A percentile compares a stretch with the other conserved stretches of the same genome.
Evolutionary conservation across 2,888 invertebrate genomes (phyloP).

Genomic region (Molorchus minor): DNA sequence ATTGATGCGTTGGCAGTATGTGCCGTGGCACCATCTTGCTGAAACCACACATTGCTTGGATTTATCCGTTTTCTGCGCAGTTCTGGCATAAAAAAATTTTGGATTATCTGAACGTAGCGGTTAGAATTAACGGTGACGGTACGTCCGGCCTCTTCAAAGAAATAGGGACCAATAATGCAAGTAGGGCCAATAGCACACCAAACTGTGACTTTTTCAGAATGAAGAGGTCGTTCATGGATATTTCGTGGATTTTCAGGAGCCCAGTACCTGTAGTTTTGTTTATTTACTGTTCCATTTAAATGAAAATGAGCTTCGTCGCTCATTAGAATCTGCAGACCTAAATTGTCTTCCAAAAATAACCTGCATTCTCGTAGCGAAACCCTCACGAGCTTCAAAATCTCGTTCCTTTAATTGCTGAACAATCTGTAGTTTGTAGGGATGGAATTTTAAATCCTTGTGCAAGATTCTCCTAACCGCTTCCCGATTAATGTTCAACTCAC

Average conservation of each 20-base stretch:
- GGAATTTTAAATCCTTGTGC: no score
- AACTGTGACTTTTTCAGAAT: conserved; percentile 6
- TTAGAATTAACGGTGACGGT: not conserved
- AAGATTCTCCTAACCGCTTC: conserved; percentile 8
- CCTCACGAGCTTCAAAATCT: no score
- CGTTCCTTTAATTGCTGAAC: no score
- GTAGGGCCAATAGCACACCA: conserved; percentile 22
- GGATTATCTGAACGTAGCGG: not conserved
- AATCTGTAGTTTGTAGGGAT: conserved; percentile 7
- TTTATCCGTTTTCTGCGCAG: not conserved
- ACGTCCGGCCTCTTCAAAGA: conserved; percentile 18
- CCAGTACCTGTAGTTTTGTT: conserved; percentile 42
- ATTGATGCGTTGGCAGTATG: not conserved
- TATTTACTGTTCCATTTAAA: conserved; percentile 40
- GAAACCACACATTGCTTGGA: no score
- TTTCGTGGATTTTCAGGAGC: conserved; percentile 28
- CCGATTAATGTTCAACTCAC: not conserved
- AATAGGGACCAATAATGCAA: conserved; percentile 19
- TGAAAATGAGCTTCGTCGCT: conserved; percentile 45
- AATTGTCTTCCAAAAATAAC: no score
- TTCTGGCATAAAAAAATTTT: not conserved
- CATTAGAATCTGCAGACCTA: no score
- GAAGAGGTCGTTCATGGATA: conserved; percentile 34
- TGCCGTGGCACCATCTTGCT: not conserved
- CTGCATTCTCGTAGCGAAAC: no score